Evolutionary conservation across 2,888 invertebrate species (phyloP), one percentile per base, ranked within the genome.

Genomic region (Chironomus riparius): DNA sequence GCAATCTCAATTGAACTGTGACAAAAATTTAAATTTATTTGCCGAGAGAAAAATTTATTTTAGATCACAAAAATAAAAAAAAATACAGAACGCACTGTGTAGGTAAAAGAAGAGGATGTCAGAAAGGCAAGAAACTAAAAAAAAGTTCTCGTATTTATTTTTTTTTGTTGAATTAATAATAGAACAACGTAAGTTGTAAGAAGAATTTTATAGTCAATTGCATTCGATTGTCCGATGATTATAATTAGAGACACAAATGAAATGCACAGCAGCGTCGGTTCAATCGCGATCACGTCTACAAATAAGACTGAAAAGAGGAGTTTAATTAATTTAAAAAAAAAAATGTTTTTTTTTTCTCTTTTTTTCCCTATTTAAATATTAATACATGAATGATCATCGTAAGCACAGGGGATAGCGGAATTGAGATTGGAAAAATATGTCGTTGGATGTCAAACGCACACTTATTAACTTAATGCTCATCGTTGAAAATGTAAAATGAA

Each of bases 191-290:
- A 65, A 47, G 15, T 28, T n/a, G n/a, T 38, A 74, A 56, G 68
- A 74, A 68, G 65, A 74, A 74, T 68, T 65, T 74, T 74, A 74
- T 74, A 74, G 74, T 68, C 48, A 62, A 74, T 74, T 74, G 28
- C 74, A 62, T 68, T 71, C 15, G 28, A 61, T 68, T 62, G 61
- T 28, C 38, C 24, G 28, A 24, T 47, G 48, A 56, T 24, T 72
- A 62, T 38, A 72, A 72, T 72, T 72, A 72, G 61, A 72, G 18
- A 38, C 6, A 21, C 62, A 38, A 21, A 28, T 15, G 6, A 38
- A 28, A 21, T 12, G 70, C 24, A 18, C 21, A 71, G 72, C 62
- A 62, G 61, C 47, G 72, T 13, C 62, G 50, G 72, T 72, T 72
- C 62, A 61, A 72, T 72, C 72, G 22, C 72, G 24, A 21, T 72